Percentiles rank a stretch among this genome's conserved stretches.
Evolutionary conservation across 1,140 invertebrate species (phyloP).

Genomic region (Antheraea pernyi): DNA sequence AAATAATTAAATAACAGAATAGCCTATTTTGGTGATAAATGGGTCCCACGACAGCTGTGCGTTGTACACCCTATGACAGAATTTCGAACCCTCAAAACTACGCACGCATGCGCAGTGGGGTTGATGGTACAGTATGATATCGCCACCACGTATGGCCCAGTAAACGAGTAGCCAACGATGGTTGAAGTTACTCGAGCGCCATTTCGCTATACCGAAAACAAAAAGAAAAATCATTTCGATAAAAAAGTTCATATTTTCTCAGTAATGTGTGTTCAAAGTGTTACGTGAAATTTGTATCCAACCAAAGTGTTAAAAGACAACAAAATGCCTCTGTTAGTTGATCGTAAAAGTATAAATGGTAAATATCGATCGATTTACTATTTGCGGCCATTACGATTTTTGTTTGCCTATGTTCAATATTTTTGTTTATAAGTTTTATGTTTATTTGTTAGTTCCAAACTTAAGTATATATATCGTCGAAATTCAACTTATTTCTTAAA

Average conservation of each 20-base stretch:
- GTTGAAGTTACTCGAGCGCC: slow-evolving; percentile 37
- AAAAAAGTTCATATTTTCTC: slow-evolving; percentile 23
- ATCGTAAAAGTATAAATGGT: slow-evolving; percentile 65
- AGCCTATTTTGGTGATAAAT: not conserved
- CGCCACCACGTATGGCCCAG: slow-evolving; percentile 43
- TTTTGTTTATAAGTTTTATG: slow-evolving; percentile 1
- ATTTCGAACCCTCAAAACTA: slow-evolving; percentile 62
- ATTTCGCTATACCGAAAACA: slow-evolving; percentile 23
- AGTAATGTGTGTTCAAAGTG: slow-evolving; percentile 56
- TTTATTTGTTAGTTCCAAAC: not conserved
- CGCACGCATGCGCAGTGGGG: slow-evolving; percentile 66
- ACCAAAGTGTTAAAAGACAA: slow-evolving; percentile 21
- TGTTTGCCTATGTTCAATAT: not conserved
- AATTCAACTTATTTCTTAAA: not conserved
- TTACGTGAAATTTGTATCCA: slow-evolving; percentile 40
- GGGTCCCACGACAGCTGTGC: slow-evolving; percentile 51
- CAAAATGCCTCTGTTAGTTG: slow-evolving; percentile 69
- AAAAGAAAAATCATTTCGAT: slow-evolving; percentile 21
- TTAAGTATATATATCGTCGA: not conserved
- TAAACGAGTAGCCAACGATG: slow-evolving; percentile 57
- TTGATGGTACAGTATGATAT: slow-evolving; percentile 48
- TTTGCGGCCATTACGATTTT: slow-evolving; percentile 52
- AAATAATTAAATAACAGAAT: not conserved
- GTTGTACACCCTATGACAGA: slow-evolving; percentile 53
- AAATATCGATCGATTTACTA: slow-evolving; percentile 66